Base-by-base conservation (phyloP, 2,888 invertebrate species). In the Allolobophora icterica region DNA sequence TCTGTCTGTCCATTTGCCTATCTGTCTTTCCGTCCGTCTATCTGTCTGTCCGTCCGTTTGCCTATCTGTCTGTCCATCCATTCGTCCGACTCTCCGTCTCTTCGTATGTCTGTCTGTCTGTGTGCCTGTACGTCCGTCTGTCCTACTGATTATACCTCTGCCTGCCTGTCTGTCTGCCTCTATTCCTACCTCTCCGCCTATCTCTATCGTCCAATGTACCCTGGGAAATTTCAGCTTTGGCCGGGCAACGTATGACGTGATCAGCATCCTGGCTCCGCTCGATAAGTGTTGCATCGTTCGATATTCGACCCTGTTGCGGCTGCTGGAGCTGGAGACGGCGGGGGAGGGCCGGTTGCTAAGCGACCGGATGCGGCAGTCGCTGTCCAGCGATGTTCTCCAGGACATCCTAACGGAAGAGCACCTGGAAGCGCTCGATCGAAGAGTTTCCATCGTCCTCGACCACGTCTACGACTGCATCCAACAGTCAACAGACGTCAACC, bases 331-430 rank as follows among this genome's bases (percentile, higher is more conserved):
- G 89, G 95, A 96, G 93, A 92, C 93, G 87, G 95, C 95, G 71
- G 95, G 95, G 84, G 94, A 94, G 52, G 94, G 94, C 13, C 71
- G 30, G 71, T n/a, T 30, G 71, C 87, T 87, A 17, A 98, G 98
- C 93, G 96, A 91, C 91, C 96, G 97, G 42, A 96, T 99, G 96
- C 96, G 97, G 13, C 96, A 97, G 91, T 97, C 98, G 90, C 96
- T 99, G 97, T 96, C 96, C 45, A 95, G 95, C 35, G 99, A 99
- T 95, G 98, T 98, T 0, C 96, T 99, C 11, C 96, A 97, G 24
- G 99, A 99, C 0, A 97, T 99, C 90, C 96, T 99, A 2, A 98
- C 98, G 97, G 98, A 98, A 94, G 97, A 98, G 0, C 99, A 99
- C 95, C 96, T 98, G 91, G 96, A 96, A n/a, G 99, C 99, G 0